Percentiles rank a stretch among this genome's conserved stretches.
Evolutionary conservation across 53 echinoderm and acorn worm species (phyloP).

Genomic region (Arbacia lixula): DNA sequence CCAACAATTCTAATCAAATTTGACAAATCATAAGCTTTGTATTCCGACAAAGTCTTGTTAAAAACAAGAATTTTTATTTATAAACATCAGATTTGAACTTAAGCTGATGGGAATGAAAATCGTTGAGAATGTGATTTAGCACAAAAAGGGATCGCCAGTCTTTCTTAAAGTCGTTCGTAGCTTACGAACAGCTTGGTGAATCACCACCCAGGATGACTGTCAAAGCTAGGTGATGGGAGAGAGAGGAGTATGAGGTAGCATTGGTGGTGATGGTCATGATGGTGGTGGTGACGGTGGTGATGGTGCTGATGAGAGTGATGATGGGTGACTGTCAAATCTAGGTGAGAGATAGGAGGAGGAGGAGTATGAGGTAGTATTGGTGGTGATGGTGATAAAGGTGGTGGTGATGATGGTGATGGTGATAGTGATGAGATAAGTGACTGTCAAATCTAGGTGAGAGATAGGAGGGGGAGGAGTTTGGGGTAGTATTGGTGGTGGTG

Average conservation of each 20-base stretch:
- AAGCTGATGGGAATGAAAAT: not conserved
- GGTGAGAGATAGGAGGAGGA: no score
- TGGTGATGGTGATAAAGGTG: not conserved
- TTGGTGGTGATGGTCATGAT: not conserved
- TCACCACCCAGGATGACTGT: constrained; percentile 71
- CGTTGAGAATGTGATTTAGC: no score
- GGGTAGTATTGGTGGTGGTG: not conserved
- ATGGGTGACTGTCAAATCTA: not conserved
- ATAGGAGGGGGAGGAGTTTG: no score
- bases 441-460: no score
- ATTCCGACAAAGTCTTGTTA: not conserved
- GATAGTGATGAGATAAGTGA: no score
- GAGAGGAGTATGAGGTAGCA: not conserved
- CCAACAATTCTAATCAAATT: no score
- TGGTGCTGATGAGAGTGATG: not conserved
- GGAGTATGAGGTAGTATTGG: no score
- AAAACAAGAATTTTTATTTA: not conserved
- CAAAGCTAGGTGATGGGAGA: constrained; percentile 64
- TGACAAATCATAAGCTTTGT: no score
- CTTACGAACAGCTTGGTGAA: no score
- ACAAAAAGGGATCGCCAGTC: constrained; percentile 66
- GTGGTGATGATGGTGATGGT: not conserved
- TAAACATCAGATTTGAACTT: no score
- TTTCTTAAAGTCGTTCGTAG: constrained; percentile 65
- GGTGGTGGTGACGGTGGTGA: not conserved